These are phyloP conservation scores for Temnothorax rugatulus DNA, from an alignment of 2,888 invertebrate genomes.

Conservation along the genomic window DNA sequence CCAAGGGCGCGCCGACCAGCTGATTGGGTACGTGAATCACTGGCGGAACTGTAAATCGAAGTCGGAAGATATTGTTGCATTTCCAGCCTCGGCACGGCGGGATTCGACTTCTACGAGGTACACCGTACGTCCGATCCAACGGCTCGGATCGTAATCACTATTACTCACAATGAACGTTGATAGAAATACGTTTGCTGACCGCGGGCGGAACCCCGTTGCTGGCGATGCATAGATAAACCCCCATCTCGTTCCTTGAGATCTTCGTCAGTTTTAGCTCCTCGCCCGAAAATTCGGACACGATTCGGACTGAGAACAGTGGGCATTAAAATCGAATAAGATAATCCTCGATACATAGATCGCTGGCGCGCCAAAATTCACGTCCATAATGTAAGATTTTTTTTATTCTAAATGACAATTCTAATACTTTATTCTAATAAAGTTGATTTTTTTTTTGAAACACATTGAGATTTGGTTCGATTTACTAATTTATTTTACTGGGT, in stretches of 20 bases:
- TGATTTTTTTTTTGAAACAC: not conserved
- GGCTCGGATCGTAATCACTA: slow-evolving; percentile 58
- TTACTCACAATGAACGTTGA: slow-evolving; percentile 96
- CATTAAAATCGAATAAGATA: slow-evolving; percentile 17
- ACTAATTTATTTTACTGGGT: not conserved
- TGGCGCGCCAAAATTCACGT: not conserved
- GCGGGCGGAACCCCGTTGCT: slow-evolving; percentile 95
- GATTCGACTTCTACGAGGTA: slow-evolving; percentile 9
- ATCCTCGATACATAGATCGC: not conserved
- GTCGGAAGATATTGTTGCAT: slow-evolving; percentile 59
- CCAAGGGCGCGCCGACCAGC: slow-evolving; percentile 95
- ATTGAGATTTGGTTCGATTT: not conserved
- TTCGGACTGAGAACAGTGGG: slow-evolving; percentile 48
- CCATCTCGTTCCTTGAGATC: slow-evolving; percentile 96
- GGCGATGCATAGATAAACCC: slow-evolving; percentile 96
- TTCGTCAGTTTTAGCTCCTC: slow-evolving; percentile 92
- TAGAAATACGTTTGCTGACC: slow-evolving; percentile 95
- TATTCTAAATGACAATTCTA: not conserved
- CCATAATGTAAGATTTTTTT: not conserved
- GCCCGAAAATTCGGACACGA: slow-evolving; percentile 89
- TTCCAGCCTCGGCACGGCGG: not conserved
- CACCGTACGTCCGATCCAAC: slow-evolving; percentile 37
- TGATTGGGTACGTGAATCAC: slow-evolving; percentile 97
- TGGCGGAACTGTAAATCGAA: slow-evolving; percentile 92
- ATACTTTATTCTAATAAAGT: not conserved